phyloP scores from a whole-genome alignment of 1,140 invertebrate species.

The Eupristina koningsbergeri region DNA sequence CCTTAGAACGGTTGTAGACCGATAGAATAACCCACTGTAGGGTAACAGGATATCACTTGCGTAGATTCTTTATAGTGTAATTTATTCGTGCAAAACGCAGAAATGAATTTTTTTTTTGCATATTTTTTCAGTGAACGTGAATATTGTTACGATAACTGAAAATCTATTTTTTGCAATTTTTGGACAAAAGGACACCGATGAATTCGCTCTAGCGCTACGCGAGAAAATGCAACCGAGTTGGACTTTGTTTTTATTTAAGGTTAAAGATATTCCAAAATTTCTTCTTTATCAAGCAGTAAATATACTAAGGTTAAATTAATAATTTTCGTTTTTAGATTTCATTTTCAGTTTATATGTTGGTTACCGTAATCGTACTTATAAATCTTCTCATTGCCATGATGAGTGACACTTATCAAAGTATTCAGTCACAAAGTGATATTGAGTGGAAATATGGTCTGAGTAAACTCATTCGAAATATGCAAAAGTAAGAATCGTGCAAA shows the following conservation, averaged over 20 bases:
- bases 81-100: background rate
- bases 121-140: conserved; percentile 86
- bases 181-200: conserved; percentile 92
- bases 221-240: conserved; percentile 78
- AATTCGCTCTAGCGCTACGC: conserved; percentile 75
- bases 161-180: conserved; percentile 99
- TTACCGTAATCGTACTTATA: conserved; percentile 97
- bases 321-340: conserved; percentile 61
- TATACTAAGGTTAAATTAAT: background rate
- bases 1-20: conserved; percentile 31
- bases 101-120: conserved; percentile 52
- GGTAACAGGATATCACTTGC: conserved; percentile 23
- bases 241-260: conserved; percentile 87
- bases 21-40: conserved; percentile 37
- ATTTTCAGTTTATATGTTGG: conserved; percentile 90
- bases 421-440: conserved; percentile 98
- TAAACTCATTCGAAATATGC: conserved; percentile 99
- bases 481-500: conserved; percentile 72
- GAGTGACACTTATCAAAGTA: conserved; percentile 99
- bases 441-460: conserved; percentile 99
- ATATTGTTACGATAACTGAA: conserved; percentile 93
- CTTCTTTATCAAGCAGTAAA: background rate
- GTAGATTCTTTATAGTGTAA: conserved; percentile 30
- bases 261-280: conserved; percentile 56
- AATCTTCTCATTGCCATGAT: conserved; percentile 99